Evolutionary conservation across 2,888 invertebrate species (phyloP), one percentile per base, ranked within the genome.

Genomic region (Mechanitis messenoides): DNA sequence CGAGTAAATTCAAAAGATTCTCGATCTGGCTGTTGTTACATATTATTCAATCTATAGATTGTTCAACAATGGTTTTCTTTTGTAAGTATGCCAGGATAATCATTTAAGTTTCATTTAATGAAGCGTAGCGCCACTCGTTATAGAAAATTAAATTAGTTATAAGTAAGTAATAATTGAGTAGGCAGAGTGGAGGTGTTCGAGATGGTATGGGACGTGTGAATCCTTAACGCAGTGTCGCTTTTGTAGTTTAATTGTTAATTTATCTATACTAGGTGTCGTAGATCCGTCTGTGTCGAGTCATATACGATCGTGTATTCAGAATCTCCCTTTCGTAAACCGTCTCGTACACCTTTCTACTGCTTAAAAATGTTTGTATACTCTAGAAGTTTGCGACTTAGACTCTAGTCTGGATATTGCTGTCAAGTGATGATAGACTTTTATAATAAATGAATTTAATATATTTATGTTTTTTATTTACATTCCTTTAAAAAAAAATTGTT

Each of bases 391-490:
- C 63, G 42, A 61, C 53, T 60, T 68, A 66, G 67, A 55, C 59
- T 64, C 66, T 65, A 68, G 69, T 68, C 69, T 66, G 64, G 57
- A 62, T 64, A 55, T 68, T 66, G 68, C 68, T 68, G 71, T 68
- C 70, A 61, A 68, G 67, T 67, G 64, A 66, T 70, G 68, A 71
- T 75, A 72, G 72, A 77, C 73, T 80, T 81, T 85, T 84, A 75
- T 84, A 85, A 80, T 85, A 85, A 85, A 85, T 75, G 71, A 73
- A 78, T 84, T 81, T 77, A 79, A 67, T 77, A 79, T 47, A 20
- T 20, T n/a, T 6, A 42, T 45, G 38, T 55, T 35, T 50, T 38
- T 53, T 42, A 11, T 53, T 58, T 33, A 54, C 42, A 20, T 57
- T 61, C 46, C 47, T 33, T 35, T 33, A 57, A 20, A 20, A 20